phyloP scores from a whole-genome alignment of 2,888 invertebrate species.

The Rhamnusium bicolor region DNA sequence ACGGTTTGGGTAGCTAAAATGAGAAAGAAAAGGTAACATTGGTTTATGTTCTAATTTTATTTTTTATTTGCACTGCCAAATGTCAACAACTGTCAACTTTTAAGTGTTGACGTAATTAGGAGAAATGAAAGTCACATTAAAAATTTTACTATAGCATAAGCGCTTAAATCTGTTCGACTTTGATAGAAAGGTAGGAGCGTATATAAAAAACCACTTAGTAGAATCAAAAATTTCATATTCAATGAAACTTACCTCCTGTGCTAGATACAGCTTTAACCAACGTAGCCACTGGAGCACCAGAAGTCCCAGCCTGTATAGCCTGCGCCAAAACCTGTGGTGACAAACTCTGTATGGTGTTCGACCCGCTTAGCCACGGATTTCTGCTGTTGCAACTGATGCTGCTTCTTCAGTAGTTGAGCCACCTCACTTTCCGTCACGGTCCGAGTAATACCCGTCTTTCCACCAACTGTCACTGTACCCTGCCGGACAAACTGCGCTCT shows the following conservation, averaged over 20 bases:
- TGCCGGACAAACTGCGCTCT: constrained; percentile 67
- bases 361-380: constrained; percentile 59
- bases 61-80: too few relatives aligned
- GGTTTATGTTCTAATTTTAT: too few relatives aligned
- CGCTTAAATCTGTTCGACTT: too few relatives aligned
- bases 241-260: constrained; percentile 60
- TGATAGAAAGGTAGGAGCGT: too few relatives aligned
- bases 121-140: too few relatives aligned
- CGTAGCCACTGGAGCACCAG: constrained; percentile 76
- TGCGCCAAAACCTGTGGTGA: constrained; percentile 68
- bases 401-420: constrained; percentile 72
- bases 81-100: too few relatives aligned
- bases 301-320: constrained; percentile 72
- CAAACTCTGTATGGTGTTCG: constrained; percentile 65
- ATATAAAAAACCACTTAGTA: neutral
- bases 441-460: constrained; percentile 66
- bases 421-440: constrained; percentile 74
- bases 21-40: too few relatives aligned
- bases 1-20: constrained; percentile 69
- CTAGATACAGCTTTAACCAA: constrained; percentile 77
- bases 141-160: too few relatives aligned
- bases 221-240: neutral
- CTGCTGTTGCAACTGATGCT: constrained; percentile 65
- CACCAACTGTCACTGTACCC: constrained; percentile 67
- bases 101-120: too few relatives aligned